These are phyloP conservation scores for Metalampra italica DNA, from an alignment of 2,888 invertebrate genomes.

Conservation along the genomic window DNA sequence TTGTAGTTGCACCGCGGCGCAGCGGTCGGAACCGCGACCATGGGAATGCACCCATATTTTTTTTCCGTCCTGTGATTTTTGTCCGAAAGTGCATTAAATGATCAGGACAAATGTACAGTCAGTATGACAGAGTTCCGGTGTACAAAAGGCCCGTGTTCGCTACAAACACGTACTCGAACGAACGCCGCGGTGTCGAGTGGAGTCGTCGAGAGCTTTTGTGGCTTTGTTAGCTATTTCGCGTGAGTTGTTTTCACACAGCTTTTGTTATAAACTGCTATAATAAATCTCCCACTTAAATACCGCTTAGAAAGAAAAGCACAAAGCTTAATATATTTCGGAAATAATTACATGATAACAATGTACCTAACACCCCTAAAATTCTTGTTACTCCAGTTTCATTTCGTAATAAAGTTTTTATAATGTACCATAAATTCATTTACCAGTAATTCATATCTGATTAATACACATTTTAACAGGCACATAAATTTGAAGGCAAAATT, in stretches of 20 bases:
- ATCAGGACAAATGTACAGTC: slow-evolving; percentile 27
- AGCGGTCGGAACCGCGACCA: slow-evolving; percentile 1
- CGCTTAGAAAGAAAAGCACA: background rate
- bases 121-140: slow-evolving; percentile 23
- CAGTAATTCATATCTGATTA: slow-evolving; percentile 12
- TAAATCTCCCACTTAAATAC: background rate
- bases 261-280: slow-evolving; percentile 7
- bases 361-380: background rate
- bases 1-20: slow-evolving; percentile 52
- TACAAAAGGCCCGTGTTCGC: slow-evolving; percentile 42
- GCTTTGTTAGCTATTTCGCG: slow-evolving; percentile 13
- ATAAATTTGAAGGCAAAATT: slow-evolving; percentile 17
- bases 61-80: slow-evolving; percentile 58
- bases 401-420: slow-evolving; percentile 10
- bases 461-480: slow-evolving; percentile 15
- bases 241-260: slow-evolving; percentile 10
- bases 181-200: slow-evolving; percentile 20
- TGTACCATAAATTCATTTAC: slow-evolving; percentile 2
- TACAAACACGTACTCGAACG: slow-evolving; percentile 33
- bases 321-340: background rate
- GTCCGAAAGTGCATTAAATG: slow-evolving; percentile 44
- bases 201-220: slow-evolving; percentile 7
- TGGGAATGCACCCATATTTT: slow-evolving; percentile 63
- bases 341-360: background rate
- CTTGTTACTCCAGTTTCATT: slow-evolving; percentile 10